Evolutionary conservation across 1,140 invertebrate species (phyloP).

Genomic region (Zophobas morio): DNA sequence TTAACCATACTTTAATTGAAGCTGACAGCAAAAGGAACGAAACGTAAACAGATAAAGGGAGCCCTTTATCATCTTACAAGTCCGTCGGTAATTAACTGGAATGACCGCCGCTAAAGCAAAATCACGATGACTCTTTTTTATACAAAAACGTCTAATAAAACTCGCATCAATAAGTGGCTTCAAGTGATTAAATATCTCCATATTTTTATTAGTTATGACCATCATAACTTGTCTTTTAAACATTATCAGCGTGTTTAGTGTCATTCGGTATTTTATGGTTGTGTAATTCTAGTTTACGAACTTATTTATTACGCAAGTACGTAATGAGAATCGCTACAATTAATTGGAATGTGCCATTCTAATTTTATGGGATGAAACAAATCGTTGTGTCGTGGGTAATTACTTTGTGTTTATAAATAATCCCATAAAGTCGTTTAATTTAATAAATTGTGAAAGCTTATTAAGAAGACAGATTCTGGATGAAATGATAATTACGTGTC

Average conservation of each 20-base stretch:
- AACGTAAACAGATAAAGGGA: constrained; percentile 25
- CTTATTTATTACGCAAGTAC: constrained; percentile 7
- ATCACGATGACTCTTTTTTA: constrained; percentile 14
- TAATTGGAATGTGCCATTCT: constrained; percentile 13
- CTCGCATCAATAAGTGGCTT: constrained; percentile 3
- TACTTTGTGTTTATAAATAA: neutral
- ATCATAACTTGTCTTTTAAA: constrained; percentile 21
- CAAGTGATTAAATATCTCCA: constrained; percentile 13
- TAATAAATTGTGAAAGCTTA: constrained; percentile 13
- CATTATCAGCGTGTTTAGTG: constrained; percentile 13
- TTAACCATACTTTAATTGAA: constrained; percentile 13
- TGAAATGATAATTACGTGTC: constrained; percentile 19
- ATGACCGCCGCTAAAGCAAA: constrained; percentile 20
- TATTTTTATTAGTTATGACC: constrained; percentile 2
- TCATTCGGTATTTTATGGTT: neutral
- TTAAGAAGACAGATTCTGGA: constrained; percentile 28
- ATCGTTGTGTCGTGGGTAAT: neutral
- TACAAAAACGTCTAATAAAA: constrained; percentile 27
- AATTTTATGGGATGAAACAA: constrained; percentile 23
- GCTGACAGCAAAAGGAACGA: constrained; percentile 27
- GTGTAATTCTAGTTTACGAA: neutral
- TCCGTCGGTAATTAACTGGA: constrained; percentile 30
- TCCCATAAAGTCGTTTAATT: constrained; percentile 30
- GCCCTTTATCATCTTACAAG: constrained; percentile 39
- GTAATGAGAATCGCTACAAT: constrained; percentile 1